phyloP scores from a whole-genome alignment of 1,140 invertebrate species.

The Scylla paramamosain region DNA sequence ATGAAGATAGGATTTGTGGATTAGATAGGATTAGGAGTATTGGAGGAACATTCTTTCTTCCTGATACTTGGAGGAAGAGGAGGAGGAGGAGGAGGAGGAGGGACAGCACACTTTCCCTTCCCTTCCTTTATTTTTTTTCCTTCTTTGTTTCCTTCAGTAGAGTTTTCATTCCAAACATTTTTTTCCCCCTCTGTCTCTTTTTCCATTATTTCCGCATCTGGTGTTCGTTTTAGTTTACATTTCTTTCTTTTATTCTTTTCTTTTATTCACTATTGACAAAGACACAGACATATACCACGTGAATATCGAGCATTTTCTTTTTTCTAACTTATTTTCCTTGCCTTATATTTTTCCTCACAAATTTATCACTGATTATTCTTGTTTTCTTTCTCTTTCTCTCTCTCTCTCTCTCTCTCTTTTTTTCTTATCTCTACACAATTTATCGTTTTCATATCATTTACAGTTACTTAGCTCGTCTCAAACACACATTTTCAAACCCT shows the following conservation, averaged over 20 bases:
- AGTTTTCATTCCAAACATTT: not conserved
- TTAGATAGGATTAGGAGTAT: not conserved
- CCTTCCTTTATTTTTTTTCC: not conserved
- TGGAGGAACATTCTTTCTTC: not conserved
- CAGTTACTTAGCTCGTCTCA: too few relatives aligned
- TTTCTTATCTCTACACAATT: too few relatives aligned
- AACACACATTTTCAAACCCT: too few relatives aligned
- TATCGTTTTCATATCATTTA: too few relatives aligned
- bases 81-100: constrained; percentile 5
- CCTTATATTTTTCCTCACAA: too few relatives aligned
- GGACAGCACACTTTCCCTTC: not conserved
- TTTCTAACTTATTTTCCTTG: not conserved
- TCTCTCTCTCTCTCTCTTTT: not conserved
- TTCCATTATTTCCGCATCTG: not conserved
- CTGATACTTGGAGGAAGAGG: not conserved
- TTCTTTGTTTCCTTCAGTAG: not conserved
- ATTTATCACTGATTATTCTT: not conserved
- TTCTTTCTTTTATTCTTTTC: not conserved
- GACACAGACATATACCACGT: too few relatives aligned
- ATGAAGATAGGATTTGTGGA: constrained; percentile 3
- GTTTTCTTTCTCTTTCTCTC: not conserved
- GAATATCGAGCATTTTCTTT: not conserved
- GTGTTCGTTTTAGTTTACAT: not conserved
- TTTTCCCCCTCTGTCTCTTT: not conserved
- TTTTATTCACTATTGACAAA: too few relatives aligned